Conservation (phyloP, 2,113 vertebrate genomes). For the Elaphurus davidianus region DNA sequence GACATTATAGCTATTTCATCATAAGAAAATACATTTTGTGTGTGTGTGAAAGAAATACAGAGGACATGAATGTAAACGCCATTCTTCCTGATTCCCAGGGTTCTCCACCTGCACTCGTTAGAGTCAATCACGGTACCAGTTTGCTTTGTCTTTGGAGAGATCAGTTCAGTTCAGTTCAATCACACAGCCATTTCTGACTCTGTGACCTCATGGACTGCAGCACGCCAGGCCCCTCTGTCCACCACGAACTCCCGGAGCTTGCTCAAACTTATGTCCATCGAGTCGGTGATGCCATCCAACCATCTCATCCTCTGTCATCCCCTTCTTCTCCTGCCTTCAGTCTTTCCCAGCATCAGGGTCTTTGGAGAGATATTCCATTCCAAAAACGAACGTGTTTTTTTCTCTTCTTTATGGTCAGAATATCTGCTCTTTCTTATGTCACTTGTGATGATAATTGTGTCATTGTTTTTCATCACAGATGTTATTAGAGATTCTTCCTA, state of each 20-base stretch:
- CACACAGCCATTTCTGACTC: background rate
- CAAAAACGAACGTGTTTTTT: background rate
- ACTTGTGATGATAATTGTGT: background rate
- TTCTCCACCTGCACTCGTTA: background rate
- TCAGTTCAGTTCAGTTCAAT: background rate
- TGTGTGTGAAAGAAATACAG: background rate
- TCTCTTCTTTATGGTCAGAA: background rate
- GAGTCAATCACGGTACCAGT: background rate
- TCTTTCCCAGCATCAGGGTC: background rate
- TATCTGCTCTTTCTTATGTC: background rate
- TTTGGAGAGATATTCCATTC: background rate
- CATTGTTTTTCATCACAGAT: background rate
- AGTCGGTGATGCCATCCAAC: background rate
- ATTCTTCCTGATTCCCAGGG: background rate
- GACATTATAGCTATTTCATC: background rate
- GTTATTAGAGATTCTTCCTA: background rate
- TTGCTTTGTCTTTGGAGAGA: background rate
- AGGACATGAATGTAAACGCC: background rate
- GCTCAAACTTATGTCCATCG: background rate
- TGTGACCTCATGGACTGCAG: background rate
- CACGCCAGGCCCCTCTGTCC: background rate
- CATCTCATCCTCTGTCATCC: background rate
- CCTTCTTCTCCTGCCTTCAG: background rate
- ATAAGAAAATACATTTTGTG: background rate
- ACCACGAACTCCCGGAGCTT: background rate